These are phyloP conservation scores for Acrossocheilus wenchowensis DNA, from an alignment of 2,797 vertebrate genomes.

Conservation along the genomic window DNA sequence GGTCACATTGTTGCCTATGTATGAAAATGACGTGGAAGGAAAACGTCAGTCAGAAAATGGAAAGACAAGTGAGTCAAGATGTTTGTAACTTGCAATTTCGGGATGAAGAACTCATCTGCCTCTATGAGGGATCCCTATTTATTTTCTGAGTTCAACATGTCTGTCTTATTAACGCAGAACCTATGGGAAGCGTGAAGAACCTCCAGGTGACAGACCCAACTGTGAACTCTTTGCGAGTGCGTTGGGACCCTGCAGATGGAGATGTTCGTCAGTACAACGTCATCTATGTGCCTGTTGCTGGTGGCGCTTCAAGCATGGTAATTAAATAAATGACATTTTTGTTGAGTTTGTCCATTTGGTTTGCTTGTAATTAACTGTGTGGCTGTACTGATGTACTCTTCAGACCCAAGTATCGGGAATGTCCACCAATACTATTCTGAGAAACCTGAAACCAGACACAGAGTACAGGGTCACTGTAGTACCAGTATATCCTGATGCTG, in stretches of 20 bases:
- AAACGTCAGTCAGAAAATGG: slow-evolving; percentile 85
- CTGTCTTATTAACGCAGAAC: slow-evolving; percentile 73
- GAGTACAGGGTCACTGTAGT: slow-evolving; percentile 88
- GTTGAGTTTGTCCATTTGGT: not conserved
- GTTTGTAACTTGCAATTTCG: not conserved
- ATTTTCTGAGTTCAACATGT: not conserved
- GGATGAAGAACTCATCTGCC: not conserved
- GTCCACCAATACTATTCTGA: slow-evolving; percentile 87
- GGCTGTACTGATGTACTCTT: not conserved
- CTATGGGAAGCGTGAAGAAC: slow-evolving; percentile 88
- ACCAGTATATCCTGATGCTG: slow-evolving; percentile 86
- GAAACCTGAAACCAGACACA: slow-evolving; percentile 87
- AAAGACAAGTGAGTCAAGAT: slow-evolving; percentile 87
- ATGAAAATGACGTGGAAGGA: slow-evolving; percentile 87
- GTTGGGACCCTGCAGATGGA: slow-evolving; percentile 92
- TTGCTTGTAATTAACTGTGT: not conserved
- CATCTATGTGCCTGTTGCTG: slow-evolving; percentile 83
- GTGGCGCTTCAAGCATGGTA: slow-evolving; percentile 85
- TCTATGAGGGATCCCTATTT: not conserved
- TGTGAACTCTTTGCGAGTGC: slow-evolving; percentile 88
- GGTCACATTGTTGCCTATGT: slow-evolving; percentile 88
- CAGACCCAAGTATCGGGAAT: slow-evolving; percentile 89
- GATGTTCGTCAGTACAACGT: slow-evolving; percentile 91
- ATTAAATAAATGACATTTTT: not conserved
- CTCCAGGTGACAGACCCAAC: slow-evolving; percentile 92